Base-by-base conservation (phyloP, 2,888 invertebrate genomes). In the Eurytoma adleriae region DNA sequence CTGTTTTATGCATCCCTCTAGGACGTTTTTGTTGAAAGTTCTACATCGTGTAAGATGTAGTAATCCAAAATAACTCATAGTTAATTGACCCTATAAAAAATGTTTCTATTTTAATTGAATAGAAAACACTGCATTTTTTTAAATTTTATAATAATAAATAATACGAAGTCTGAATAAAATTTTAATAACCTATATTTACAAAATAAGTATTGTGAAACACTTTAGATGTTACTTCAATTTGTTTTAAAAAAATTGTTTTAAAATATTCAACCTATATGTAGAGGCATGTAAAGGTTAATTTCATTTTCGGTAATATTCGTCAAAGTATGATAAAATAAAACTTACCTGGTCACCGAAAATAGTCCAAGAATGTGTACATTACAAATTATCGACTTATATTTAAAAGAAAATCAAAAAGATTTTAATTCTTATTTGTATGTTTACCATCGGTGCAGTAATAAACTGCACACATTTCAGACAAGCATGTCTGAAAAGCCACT, bases 1-100 rank as follows among this genome's bases (percentile, higher is more conserved):
- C 62, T 86, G 85, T 52, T 76, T 85, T 20, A 87, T 48, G 78
- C 85, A 89, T 82, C 84, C 87, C 57, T 88, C 84, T 40, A 88
- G 82, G 54, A 88, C 83, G 72, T 76, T 85, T 83, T 80, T 88
- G 52, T 86, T 87, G 12, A 84, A 64, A 16, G 78, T 71, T 82
- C 80, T 80, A 10, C 84, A 84, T 50, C 82, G 84, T 64, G 83
- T 84, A 24, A 85, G 83, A 16, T 83, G 84, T 30, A 85, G 74
- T 76, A 88, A 68, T 27, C 84, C 68, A 67, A 84, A 85, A 59
- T 83, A 86, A 79, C 83, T 88, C 89, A 89, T 89, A 81, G 83
- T 86, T 83, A 77, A 70, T 78, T 59, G 56, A 72, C 78, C 78
- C 84, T 86, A 73, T 30, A 78, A 81, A 18, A 66, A 50, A 18